Percentiles rank a stretch among this genome's conserved stretches.
Evolutionary conservation across 2,888 invertebrate genomes (phyloP).

Genomic region (Drosophila meridiana): DNA sequence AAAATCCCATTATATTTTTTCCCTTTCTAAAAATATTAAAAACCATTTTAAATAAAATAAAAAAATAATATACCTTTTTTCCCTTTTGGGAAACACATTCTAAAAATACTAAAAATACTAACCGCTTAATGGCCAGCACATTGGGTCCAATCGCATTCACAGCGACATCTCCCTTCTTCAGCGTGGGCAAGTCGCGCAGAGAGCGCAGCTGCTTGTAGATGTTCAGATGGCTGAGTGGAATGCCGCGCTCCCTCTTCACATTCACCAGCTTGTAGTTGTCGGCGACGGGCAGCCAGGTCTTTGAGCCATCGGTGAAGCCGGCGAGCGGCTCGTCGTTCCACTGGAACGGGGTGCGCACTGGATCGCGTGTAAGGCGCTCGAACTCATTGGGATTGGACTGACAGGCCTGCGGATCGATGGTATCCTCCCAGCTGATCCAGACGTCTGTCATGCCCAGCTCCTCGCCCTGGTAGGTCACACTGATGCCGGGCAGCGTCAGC

Average conservation of each 20-base stretch:
- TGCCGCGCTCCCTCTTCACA: slow-evolving; percentile 86
- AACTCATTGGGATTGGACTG: slow-evolving; percentile 88
- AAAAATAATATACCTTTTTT: too few relatives aligned
- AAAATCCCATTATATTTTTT: too few relatives aligned
- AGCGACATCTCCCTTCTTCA: slow-evolving; percentile 86
- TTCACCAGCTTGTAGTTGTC: slow-evolving; percentile 87
- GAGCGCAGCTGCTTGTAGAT: slow-evolving; percentile 87
- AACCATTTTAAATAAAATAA: neutral
- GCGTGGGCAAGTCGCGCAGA: slow-evolving; percentile 85
- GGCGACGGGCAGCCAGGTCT: slow-evolving; percentile 85
- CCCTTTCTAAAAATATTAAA: neutral
- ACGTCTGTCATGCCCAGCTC: slow-evolving; percentile 89
- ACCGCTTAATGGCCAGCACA: slow-evolving; percentile 85
- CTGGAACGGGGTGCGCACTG: slow-evolving; percentile 88
- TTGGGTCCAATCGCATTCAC: slow-evolving; percentile 82
- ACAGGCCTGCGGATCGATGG: slow-evolving; percentile 86
- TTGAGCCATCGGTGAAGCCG: slow-evolving; percentile 74
- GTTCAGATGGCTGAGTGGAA: slow-evolving; percentile 86
- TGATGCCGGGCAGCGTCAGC: slow-evolving; percentile 92
- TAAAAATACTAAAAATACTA: neutral
- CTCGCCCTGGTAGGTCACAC: slow-evolving; percentile 91
- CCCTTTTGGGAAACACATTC: too few relatives aligned
- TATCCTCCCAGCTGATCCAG: slow-evolving; percentile 85
- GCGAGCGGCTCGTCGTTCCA: slow-evolving; percentile 86
- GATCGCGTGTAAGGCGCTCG: slow-evolving; percentile 87